These are phyloP conservation scores for Malthinus flaveolus DNA, from an alignment of 2,888 invertebrate genomes.

Conservation along the genomic window DNA sequence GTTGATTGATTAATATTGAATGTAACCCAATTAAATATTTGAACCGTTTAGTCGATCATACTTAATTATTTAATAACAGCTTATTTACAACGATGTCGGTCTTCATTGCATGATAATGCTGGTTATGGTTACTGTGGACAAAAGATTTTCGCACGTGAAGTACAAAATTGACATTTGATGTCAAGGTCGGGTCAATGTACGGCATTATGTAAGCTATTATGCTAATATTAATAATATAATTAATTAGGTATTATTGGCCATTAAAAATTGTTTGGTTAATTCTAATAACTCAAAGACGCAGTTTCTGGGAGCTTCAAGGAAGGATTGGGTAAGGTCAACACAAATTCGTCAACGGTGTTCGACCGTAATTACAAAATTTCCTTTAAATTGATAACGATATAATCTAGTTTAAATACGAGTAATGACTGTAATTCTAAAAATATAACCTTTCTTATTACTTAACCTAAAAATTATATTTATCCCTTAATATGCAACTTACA, in stretches of 20 bases:
- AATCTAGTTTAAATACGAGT: no score
- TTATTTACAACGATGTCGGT: no score
- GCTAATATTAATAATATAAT: not conserved
- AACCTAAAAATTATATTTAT: not conserved
- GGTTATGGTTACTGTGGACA: not conserved
- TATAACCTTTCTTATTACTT: not conserved
- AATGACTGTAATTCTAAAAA: slow-evolving; percentile 2
- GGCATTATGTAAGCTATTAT: slow-evolving; percentile 13
- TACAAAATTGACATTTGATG: slow-evolving; percentile 11
- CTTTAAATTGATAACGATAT: no score
- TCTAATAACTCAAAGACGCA: not conserved
- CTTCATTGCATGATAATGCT: no score
- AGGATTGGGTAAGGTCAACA: slow-evolving; percentile 14
- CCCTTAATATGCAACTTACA: no score
- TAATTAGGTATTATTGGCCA: not conserved
- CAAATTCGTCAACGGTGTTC: not conserved
- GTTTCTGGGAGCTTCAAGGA: not conserved
- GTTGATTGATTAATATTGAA: no score
- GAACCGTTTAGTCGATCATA: no score
- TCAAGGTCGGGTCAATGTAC: slow-evolving; percentile 25
- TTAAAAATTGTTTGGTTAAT: not conserved
- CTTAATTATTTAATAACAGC: no score
- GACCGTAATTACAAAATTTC: no score
- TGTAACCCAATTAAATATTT: no score
- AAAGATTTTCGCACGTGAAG: slow-evolving; percentile 6